phyloP scores from a whole-genome alignment of 2,888 invertebrate genomes.

The Cryptocheilus praepositus region DNA sequence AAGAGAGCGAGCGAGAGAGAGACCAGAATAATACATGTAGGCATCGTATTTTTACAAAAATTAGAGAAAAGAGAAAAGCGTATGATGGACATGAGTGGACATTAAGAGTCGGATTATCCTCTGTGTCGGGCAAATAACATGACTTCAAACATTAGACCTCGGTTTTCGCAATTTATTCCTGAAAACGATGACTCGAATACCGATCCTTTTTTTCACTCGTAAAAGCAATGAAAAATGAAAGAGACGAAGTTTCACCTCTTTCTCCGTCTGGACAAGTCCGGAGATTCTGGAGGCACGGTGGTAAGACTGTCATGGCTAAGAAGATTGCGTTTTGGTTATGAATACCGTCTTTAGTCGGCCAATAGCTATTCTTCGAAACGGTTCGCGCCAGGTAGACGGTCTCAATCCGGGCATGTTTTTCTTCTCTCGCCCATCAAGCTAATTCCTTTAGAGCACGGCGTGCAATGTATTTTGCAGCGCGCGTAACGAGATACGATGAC shows the following conservation, averaged over 20 bases:
- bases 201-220: constrained; percentile 7
- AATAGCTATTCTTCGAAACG: too few relatives aligned
- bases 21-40: constrained; percentile 24
- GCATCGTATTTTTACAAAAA: constrained; percentile 47
- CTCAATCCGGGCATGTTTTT: too few relatives aligned
- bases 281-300: background rate
- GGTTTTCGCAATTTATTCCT: background rate
- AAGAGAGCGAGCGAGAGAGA: constrained; percentile 20
- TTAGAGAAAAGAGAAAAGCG: constrained; percentile 19
- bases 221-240: background rate
- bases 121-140: constrained; percentile 17
- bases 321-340: too few relatives aligned
- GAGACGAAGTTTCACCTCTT: constrained; percentile 16
- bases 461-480: too few relatives aligned
- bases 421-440: too few relatives aligned
- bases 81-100: constrained; percentile 1
- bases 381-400: too few relatives aligned
- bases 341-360: too few relatives aligned
- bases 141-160: constrained; percentile 4
- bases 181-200: constrained; percentile 3
- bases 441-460: too few relatives aligned
- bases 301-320: constrained; percentile 1
- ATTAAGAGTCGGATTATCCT: constrained; percentile 19
- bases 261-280: constrained; percentile 11
- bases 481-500: too few relatives aligned